Percentiles rank a stretch among this genome's conserved stretches.
Conservation (phyloP, 2,113 vertebrate genomes). For the Hippocampus barbouri region DNA sequence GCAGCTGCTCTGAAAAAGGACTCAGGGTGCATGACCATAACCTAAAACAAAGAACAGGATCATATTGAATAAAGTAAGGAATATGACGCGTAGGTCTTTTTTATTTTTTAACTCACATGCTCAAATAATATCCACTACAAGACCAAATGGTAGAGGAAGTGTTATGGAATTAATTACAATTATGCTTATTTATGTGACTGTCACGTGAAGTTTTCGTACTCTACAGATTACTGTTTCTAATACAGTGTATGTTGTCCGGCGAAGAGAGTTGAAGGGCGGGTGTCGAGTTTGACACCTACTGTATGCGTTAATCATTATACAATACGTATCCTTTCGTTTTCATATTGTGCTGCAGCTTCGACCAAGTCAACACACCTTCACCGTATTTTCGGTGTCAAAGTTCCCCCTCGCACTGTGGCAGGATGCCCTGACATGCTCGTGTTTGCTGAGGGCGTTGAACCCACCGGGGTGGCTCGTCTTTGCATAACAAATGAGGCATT, state of each 20-base stretch:
- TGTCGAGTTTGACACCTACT: too few relatives aligned
- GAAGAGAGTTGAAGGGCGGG: too few relatives aligned
- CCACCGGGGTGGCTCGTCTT: not conserved
- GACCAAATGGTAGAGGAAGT: too few relatives aligned
- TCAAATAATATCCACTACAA: not conserved
- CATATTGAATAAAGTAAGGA: not conserved
- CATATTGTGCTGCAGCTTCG: not conserved
- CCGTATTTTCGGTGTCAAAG: not conserved
- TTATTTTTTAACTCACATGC: too few relatives aligned
- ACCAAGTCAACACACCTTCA: conserved; percentile 5
- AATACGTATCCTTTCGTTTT: too few relatives aligned
- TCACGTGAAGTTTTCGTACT: not conserved
- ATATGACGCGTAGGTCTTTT: not conserved
- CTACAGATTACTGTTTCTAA: not conserved
- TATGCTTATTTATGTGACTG: too few relatives aligned
- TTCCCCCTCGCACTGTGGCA: not conserved
- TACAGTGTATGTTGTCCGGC: too few relatives aligned
- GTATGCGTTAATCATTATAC: too few relatives aligned
- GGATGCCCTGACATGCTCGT: conserved; percentile 24
- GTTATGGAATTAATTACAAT: too few relatives aligned
- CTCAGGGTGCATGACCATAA: not conserved
- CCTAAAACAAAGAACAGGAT: not conserved
- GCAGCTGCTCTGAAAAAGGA: conserved; percentile 11
- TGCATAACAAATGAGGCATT: conserved; percentile 32
- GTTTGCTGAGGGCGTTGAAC: conserved; percentile 36